Percentiles rank a stretch among this genome's conserved stretches.
Evolutionary conservation across 2,888 invertebrate genomes (phyloP).

Genomic region (Cryptus viduatorius): DNA sequence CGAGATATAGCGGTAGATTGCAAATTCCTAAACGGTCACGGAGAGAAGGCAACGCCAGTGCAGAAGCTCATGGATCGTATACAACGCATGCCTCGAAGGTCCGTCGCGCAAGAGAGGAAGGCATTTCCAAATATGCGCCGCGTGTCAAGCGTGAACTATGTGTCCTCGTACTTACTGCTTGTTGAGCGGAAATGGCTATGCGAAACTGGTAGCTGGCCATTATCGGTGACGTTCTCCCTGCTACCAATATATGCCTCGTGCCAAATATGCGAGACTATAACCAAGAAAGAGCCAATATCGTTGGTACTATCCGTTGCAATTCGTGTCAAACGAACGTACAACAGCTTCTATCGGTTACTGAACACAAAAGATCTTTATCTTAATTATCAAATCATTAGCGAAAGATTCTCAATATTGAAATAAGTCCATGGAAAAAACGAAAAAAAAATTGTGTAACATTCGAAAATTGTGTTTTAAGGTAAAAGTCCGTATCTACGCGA

Average conservation of each 20-base stretch:
- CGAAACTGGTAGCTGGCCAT: conserved; percentile 58
- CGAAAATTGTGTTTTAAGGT: too few relatives aligned
- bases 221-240: conserved; percentile 56
- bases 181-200: conserved; percentile 45
- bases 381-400: neutral
- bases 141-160: conserved; percentile 64
- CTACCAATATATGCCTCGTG: conserved; percentile 45
- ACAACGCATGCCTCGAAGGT: conserved; percentile 40
- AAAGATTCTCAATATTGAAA: neutral
- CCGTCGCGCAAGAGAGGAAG: conserved; percentile 53
- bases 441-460: neutral
- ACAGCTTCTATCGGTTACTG: neutral
- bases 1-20: conserved; percentile 60
- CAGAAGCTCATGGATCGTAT: conserved; percentile 20
- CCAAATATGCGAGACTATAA: conserved; percentile 44
- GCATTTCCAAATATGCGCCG: conserved; percentile 63
- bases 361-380: too few relatives aligned
- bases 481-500: too few relatives aligned
- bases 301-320: conserved; percentile 3
- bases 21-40: conserved; percentile 64
- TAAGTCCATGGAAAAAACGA: neutral
- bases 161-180: conserved; percentile 3
- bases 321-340: neutral
- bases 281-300: conserved; percentile 1
- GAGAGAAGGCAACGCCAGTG: conserved; percentile 1